Conservation (phyloP, 2,113 vertebrate genomes). For the Montifringilla adamsi region DNA sequence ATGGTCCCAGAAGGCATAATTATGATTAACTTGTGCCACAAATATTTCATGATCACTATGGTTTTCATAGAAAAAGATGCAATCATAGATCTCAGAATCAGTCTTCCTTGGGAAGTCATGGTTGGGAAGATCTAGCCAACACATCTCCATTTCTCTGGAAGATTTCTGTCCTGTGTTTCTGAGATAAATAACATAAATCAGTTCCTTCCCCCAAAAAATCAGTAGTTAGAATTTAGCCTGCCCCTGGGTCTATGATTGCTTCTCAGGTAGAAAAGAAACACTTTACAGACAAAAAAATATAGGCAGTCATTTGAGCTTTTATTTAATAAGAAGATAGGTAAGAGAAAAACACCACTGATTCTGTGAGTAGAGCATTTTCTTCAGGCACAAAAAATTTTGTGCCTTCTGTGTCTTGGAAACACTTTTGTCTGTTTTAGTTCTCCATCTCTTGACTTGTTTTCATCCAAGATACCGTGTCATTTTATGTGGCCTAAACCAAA, state of each 20-base stretch:
- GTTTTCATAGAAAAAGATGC: neutral
- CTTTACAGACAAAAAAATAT: neutral
- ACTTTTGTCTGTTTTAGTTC: neutral
- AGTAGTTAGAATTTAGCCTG: neutral
- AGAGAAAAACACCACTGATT: neutral
- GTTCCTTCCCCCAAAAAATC: accelerated
- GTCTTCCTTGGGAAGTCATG: neutral
- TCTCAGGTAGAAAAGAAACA: neutral
- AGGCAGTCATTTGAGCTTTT: neutral
- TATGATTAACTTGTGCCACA: neutral
- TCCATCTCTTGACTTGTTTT: neutral
- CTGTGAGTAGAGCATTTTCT: neutral
- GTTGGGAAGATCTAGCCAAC: neutral
- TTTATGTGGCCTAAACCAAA: neutral
- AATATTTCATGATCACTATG: neutral
- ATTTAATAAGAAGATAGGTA: neutral
- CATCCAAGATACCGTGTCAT: neutral
- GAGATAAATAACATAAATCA: neutral
- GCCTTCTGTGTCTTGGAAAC: neutral
- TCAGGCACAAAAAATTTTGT: neutral
- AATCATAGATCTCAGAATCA: neutral
- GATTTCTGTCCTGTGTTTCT: neutral
- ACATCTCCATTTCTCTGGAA: neutral
- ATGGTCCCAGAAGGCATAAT: neutral
- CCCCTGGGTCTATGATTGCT: neutral